phyloP scores from a whole-genome alignment of 2,113 vertebrate genomes.

The Cynoglossus semilaevis region DNA sequence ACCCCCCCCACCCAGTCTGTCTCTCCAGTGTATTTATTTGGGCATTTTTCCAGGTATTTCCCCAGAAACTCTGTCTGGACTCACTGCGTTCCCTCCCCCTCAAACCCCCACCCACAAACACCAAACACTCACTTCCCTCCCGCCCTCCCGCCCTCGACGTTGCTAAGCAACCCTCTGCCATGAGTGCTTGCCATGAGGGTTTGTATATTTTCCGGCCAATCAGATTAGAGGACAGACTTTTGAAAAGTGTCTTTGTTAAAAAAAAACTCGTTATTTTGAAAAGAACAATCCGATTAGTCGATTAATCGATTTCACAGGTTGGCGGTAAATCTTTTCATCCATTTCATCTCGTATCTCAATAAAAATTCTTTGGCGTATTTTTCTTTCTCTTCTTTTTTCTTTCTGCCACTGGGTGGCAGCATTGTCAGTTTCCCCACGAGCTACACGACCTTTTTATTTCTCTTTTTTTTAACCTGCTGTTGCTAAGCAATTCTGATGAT shows the following conservation, averaged over 20 bases:
- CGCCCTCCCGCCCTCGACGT: constrained; percentile 25
- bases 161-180: constrained; percentile 71
- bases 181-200: no score
- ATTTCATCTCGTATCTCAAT: background rate
- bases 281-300: no score
- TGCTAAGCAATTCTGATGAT: constrained; percentile 73
- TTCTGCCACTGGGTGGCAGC: constrained; percentile 70
- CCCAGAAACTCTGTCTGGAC: constrained; percentile 62
- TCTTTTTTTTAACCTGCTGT: constrained; percentile 59
- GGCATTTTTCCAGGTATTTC: constrained; percentile 76
- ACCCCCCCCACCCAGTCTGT: constrained; percentile 23
- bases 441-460: constrained; percentile 26
- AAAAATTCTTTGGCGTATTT: no score
- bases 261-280: no score
- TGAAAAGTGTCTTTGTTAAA: constrained; percentile 37
- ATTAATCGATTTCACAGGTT: no score
- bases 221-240: constrained; percentile 49
- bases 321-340: no score
- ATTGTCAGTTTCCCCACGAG: constrained; percentile 43
- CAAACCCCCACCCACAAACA: constrained; percentile 24
- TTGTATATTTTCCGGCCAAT: constrained; percentile 60
- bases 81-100: constrained; percentile 51
- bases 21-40: constrained; percentile 67
- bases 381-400: no score
- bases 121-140: constrained; percentile 25